phyloP scores from a whole-genome alignment of 2,888 invertebrate species.

The Rhopalosiphum nymphaeae region DNA sequence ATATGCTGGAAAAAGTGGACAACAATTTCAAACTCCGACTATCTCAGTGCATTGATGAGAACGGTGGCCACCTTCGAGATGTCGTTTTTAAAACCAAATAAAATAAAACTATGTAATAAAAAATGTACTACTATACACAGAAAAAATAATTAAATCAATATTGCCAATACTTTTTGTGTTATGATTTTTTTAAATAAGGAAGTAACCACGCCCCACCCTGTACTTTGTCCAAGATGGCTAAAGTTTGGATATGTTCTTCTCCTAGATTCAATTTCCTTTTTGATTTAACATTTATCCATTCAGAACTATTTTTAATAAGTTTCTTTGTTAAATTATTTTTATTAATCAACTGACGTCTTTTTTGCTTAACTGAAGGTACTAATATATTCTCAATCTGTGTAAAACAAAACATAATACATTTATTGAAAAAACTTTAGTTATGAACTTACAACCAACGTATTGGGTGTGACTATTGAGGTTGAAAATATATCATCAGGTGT shows the following conservation, averaged over 20 bases:
- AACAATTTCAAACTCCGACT: no score
- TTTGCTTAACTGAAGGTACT: neutral
- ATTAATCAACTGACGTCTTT: neutral
- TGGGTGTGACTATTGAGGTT: neutral
- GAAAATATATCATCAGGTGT: neutral
- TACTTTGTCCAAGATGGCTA: no score
- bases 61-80: no score
- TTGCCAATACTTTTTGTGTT: no score
- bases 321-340: neutral
- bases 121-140: no score
- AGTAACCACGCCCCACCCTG: no score
- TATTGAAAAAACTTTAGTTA: neutral
- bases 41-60: no score
- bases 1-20: no score
- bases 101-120: no score
- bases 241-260: neutral
- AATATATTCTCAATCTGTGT: neutral
- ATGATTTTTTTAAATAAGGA: no score
- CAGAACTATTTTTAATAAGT: neutral
- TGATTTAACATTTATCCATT: neutral
- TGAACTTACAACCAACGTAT: neutral
- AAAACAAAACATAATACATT: neutral
- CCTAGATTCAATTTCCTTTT: slow-evolving; percentile 1
- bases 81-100: no score
- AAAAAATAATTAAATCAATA: no score